A percentile compares a stretch with the other conserved stretches of the same genome.
Evolutionary conservation across 2,113 vertebrate species (phyloP).

Genomic region (Haplochromis vanheusdeni): DNA sequence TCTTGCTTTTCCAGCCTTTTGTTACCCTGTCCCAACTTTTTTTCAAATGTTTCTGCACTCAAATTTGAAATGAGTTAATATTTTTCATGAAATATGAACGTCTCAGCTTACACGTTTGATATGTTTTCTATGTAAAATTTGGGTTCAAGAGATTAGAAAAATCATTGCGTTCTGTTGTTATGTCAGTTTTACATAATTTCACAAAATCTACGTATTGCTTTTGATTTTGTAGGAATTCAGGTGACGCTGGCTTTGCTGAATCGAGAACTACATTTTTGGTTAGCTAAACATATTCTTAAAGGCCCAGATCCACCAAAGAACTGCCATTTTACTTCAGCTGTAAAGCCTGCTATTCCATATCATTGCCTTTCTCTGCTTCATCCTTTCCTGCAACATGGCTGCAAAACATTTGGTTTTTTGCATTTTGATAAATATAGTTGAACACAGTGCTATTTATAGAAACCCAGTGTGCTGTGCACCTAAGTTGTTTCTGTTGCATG

Average conservation of each 20-base stretch:
- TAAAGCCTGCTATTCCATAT: not conserved
- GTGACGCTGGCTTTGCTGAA: not conserved
- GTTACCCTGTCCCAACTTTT: not conserved
- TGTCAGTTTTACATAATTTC: not conserved
- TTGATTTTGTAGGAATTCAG: not conserved
- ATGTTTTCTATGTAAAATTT: not conserved
- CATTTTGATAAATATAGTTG: conserved; percentile 27
- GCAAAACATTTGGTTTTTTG: not conserved
- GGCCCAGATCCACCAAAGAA: not conserved
- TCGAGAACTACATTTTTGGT: not conserved
- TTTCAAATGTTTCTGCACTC: not conserved
- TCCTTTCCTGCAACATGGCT: not conserved
- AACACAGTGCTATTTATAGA: conserved; percentile 25
- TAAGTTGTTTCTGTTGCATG: conserved; percentile 14
- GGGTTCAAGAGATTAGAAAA: not conserved
- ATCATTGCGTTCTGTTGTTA: not conserved
- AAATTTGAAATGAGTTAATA: not conserved
- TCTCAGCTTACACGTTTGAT: not conserved
- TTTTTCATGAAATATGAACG: not conserved
- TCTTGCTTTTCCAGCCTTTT: not conserved
- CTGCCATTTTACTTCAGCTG: not conserved
- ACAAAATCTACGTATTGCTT: not conserved
- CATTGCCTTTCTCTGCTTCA: not conserved
- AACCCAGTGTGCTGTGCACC: not conserved
- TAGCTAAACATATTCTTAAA: not conserved